phyloP scores from a whole-genome alignment of 23 tunicate species.

The Styela clava region DNA sequence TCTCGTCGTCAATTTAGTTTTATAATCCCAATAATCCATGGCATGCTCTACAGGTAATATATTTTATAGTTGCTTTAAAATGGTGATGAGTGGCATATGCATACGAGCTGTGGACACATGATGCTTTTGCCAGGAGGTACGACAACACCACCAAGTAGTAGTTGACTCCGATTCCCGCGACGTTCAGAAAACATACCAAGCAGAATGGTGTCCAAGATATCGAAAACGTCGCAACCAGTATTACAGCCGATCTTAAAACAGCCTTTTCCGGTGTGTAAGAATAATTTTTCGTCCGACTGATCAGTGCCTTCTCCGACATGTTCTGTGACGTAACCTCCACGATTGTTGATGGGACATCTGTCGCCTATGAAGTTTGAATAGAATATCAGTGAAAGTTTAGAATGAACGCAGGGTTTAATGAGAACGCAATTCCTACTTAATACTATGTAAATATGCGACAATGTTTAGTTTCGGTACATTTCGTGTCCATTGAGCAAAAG shows the following conservation, averaged over 20 bases:
- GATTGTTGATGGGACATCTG: neutral
- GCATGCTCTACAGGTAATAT: neutral
- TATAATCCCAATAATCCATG: neutral
- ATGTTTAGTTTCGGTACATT: too few relatives aligned
- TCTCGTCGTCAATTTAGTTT: neutral
- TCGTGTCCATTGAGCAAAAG: too few relatives aligned
- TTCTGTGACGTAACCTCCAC: neutral
- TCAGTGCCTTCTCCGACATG: neutral
- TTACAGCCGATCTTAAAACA: constrained; percentile 25
- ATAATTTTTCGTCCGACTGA: neutral
- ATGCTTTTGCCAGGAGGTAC: constrained; percentile 10
- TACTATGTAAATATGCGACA: too few relatives aligned
- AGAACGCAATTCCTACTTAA: too few relatives aligned
- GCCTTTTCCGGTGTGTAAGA: constrained; percentile 8
- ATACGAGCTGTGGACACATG: constrained; percentile 30
- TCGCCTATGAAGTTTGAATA: too few relatives aligned
- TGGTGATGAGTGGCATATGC: constrained; percentile 30
- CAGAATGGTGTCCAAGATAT: constrained; percentile 24
- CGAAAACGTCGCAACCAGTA: constrained; percentile 8
- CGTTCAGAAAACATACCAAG: neutral
- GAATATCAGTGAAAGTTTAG: too few relatives aligned
- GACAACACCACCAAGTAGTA: neutral
- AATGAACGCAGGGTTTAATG: too few relatives aligned
- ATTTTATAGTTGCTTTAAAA: constrained; percentile 6
- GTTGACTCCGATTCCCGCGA: constrained; percentile 3